Conservation (phyloP, 2,888 invertebrate genomes). For the Petrolisthes cinctipes region DNA sequence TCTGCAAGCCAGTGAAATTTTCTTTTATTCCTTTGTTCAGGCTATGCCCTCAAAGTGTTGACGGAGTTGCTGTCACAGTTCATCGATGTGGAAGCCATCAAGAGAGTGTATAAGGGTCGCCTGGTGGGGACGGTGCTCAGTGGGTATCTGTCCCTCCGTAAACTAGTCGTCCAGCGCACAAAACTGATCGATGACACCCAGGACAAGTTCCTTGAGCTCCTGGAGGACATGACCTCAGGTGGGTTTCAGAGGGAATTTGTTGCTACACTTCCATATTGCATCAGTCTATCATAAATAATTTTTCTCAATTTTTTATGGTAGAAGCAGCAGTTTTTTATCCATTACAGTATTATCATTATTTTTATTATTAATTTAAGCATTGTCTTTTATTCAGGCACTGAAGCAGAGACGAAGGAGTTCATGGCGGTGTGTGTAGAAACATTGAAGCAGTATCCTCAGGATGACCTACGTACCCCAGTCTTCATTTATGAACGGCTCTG, state of each 20-base stretch:
- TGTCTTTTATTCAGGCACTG: slow-evolving; percentile 78
- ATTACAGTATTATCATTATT: no score
- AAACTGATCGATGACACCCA: slow-evolving; percentile 96
- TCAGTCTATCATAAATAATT: not conserved
- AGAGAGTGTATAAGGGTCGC: slow-evolving; percentile 89
- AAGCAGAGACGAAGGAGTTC: slow-evolving; percentile 94
- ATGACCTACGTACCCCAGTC: slow-evolving; percentile 95
- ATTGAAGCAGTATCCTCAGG: slow-evolving; percentile 81
- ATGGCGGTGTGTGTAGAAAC: slow-evolving; percentile 98
- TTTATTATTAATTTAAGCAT: not conserved
- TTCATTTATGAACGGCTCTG: slow-evolving; percentile 97
- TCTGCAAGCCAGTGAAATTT: no score
- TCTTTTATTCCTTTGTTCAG: slow-evolving; percentile 69
- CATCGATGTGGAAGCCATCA: slow-evolving; percentile 87
- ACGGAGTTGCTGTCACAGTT: slow-evolving; percentile 90
- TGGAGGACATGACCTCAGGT: slow-evolving; percentile 96
- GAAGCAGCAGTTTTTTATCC: no score
- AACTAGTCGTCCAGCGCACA: slow-evolving; percentile 93
- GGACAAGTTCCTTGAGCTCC: slow-evolving; percentile 89
- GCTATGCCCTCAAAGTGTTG: slow-evolving; percentile 90
- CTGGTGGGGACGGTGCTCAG: slow-evolving; percentile 91
- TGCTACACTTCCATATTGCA: not conserved
- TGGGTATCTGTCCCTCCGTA: slow-evolving; percentile 90
- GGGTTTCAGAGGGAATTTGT: slow-evolving; percentile 52
- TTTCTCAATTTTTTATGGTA: not conserved